Percentiles rank a stretch among this genome's conserved stretches.
These are phyloP conservation scores for Agrochola litura DNA, from an alignment of 2,888 invertebrate genomes.

Conservation along the genomic window DNA sequence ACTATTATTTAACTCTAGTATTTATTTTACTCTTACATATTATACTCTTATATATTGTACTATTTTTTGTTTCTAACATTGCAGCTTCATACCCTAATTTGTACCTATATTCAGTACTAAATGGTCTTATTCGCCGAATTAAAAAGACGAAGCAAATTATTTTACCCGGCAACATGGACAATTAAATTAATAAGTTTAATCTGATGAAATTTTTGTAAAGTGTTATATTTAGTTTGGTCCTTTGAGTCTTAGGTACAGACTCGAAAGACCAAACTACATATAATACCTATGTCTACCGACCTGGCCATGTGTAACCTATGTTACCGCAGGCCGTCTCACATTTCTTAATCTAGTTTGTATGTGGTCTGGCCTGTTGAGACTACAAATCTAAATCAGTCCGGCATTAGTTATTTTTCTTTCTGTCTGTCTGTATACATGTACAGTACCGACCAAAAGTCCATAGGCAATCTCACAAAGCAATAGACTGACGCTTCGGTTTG, in stretches of 20 bases:
- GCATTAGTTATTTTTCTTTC: neutral
- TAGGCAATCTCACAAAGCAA: too few species aligned
- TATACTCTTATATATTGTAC: too few species aligned
- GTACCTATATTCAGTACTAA: neutral
- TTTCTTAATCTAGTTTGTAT: slow-evolving; percentile 21
- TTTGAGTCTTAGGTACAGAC: neutral
- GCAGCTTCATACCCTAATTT: neutral
- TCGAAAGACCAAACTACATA: slow-evolving; percentile 6
- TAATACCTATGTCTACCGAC: neutral
- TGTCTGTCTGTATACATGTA: too few species aligned
- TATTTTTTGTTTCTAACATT: neutral
- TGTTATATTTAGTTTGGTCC: too few species aligned
- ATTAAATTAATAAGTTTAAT: neutral
- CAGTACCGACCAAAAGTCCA: too few species aligned
- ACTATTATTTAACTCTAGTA: too few species aligned
- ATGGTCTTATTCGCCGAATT: neutral
- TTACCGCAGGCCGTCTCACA: slow-evolving; percentile 19
- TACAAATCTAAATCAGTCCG: neutral
- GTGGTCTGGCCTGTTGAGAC: slow-evolving; percentile 1
- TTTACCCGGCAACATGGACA: neutral
- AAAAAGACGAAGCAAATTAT: neutral
- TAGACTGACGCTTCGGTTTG: too few species aligned
- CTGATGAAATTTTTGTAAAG: neutral
- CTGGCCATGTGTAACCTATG: neutral
- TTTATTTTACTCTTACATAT: neutral